These are phyloP conservation scores for Myiagra hebetior DNA, from an alignment of 2,113 vertebrate species.

Conservation along the genomic window DNA sequence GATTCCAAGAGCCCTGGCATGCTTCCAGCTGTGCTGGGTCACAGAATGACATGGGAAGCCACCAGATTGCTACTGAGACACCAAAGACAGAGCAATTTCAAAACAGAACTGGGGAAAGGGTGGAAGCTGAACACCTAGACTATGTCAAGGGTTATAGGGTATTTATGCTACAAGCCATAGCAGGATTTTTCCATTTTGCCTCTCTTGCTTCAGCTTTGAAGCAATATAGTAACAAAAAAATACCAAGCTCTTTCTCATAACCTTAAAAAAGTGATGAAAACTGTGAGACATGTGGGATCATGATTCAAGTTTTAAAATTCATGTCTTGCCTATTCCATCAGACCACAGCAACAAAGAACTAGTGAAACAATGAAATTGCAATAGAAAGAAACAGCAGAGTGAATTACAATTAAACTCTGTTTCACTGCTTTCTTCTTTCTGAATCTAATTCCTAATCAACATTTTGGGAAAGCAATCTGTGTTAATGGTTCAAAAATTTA, in stretches of 20 bases:
- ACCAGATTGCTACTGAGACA: background rate
- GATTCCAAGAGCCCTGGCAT: background rate
- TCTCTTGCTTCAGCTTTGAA: background rate
- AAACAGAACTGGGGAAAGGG: background rate
- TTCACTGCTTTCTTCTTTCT: background rate
- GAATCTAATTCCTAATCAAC: background rate
- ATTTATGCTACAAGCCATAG: background rate
- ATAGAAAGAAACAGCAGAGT: background rate
- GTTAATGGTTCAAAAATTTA: background rate
- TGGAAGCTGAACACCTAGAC: background rate
- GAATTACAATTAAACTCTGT: background rate
- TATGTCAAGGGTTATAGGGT: background rate
- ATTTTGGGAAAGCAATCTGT: background rate
- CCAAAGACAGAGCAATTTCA: background rate
- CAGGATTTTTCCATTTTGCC: background rate
- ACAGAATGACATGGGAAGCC: background rate
- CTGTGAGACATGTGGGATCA: background rate
- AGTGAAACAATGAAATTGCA: background rate
- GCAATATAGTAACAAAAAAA: background rate
- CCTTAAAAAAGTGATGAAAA: background rate
- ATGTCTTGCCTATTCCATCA: background rate
- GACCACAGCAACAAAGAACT: background rate
- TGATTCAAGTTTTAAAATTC: background rate
- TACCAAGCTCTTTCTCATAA: background rate
- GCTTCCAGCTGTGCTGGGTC: background rate